Evolutionary conservation across 2,113 vertebrate genomes (phyloP).

Genomic region (Oncorhynchus mykiss): DNA sequence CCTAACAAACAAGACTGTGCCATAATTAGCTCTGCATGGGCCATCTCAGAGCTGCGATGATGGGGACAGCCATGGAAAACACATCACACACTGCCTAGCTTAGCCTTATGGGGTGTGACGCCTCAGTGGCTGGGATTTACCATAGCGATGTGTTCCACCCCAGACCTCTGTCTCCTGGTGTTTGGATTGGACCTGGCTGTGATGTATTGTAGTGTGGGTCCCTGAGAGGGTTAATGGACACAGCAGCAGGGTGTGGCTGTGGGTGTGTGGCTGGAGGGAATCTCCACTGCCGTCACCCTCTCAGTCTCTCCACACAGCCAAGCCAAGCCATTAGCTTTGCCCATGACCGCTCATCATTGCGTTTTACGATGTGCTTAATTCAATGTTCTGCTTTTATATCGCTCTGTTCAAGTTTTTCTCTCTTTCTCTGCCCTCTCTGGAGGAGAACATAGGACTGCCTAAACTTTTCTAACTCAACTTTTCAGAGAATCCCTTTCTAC

Average conservation of each 20-base stretch:
- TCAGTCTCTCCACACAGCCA: background rate
- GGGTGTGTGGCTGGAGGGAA: background rate
- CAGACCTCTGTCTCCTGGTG: slow-evolving; percentile 8
- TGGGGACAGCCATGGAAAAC: slow-evolving; percentile 16
- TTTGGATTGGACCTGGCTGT: slow-evolving; percentile 1
- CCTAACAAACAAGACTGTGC: slow-evolving; percentile 29
- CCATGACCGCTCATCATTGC: background rate
- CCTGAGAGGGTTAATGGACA: background rate
- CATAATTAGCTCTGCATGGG: slow-evolving; percentile 15
- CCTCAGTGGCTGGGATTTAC: background rate
- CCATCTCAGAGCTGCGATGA: slow-evolving; percentile 9
- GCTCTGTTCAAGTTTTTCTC: background rate
- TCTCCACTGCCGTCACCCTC: background rate
- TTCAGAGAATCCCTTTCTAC: slow-evolving; percentile 11
- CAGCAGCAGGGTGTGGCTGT: background rate
- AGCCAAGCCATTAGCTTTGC: background rate
- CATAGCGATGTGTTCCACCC: background rate
- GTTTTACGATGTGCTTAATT: background rate
- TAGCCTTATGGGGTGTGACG: too few species aligned
- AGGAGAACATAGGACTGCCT: background rate
- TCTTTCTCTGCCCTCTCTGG: background rate
- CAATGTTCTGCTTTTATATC: background rate
- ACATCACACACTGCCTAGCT: background rate
- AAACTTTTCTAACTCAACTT: background rate
- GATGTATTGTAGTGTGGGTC: background rate